A percentile compares a stretch with the other conserved stretches of the same genome.
phyloP scores from a whole-genome alignment of 2,113 vertebrate genomes.

The Brachyistius frenatus region DNA sequence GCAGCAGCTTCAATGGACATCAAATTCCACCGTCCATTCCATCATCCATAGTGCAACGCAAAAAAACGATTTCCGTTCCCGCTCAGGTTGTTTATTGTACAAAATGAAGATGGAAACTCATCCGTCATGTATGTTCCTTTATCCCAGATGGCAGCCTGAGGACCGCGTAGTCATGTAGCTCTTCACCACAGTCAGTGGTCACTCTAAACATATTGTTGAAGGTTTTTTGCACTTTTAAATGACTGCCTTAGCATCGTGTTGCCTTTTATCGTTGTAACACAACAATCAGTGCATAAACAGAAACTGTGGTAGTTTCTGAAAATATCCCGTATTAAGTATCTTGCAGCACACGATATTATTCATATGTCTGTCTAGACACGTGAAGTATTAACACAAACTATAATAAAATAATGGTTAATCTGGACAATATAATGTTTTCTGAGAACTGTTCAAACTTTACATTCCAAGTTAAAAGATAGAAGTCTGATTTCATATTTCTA shows the following conservation, averaged over 20 bases:
- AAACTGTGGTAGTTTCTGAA: neutral
- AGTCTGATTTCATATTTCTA: neutral
- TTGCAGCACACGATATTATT: neutral
- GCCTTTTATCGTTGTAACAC: neutral
- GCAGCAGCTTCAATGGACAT: no score
- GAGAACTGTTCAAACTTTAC: conserved; percentile 7
- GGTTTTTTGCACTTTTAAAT: conserved; percentile 18
- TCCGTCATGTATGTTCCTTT: no score
- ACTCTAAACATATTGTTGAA: neutral
- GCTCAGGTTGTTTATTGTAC: no score
- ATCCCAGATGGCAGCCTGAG: no score
- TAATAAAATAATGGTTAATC: no score
- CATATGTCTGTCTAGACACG: neutral
- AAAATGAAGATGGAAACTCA: no score
- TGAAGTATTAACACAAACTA: neutral
- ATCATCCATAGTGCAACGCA: no score
- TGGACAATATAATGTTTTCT: neutral
- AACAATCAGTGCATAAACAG: neutral
- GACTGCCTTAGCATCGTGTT: conserved; percentile 8
- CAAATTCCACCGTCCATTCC: no score
- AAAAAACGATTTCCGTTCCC: no score
- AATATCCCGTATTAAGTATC: no score
- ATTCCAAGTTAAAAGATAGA: neutral
- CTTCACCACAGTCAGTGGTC: neutral
- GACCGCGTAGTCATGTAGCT: no score